Conservation (phyloP, 2,113 vertebrate genomes). For the Neomonachus schauinslandi region DNA sequence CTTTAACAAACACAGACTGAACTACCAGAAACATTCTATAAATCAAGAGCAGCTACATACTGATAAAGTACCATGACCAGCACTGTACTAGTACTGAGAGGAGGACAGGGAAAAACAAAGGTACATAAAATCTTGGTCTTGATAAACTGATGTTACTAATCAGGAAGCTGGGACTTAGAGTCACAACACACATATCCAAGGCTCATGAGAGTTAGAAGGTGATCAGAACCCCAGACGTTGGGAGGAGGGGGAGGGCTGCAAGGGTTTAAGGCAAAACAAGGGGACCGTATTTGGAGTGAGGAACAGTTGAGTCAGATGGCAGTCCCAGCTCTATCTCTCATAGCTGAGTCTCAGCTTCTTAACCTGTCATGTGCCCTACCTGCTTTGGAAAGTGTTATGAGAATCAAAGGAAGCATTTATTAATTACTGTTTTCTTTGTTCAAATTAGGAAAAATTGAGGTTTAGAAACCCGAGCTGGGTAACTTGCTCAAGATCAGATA, state of each 20-base stretch:
- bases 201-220: not conserved
- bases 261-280: not conserved
- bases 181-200: not conserved
- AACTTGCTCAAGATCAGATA: not conserved
- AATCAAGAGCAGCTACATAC: not conserved
- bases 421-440: not conserved
- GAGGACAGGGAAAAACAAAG: not conserved
- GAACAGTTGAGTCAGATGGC: not conserved
- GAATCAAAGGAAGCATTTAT: not conserved
- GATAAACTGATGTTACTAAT: not conserved
- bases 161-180: not conserved
- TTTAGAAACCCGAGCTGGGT: not conserved
- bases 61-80: not conserved
- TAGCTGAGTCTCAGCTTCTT: not conserved
- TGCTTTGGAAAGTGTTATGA: not conserved
- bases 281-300: not conserved
- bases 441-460: not conserved
- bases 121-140: not conserved
- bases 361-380: not conserved
- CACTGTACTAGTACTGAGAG: not conserved
- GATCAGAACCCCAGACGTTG: not conserved
- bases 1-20: not conserved
- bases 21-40: not conserved
- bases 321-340: not conserved
- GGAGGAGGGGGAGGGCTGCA: not conserved